These are phyloP conservation scores for Lordiphosa clarofinis DNA, from an alignment of 1,140 invertebrate genomes.

Conservation along the genomic window DNA sequence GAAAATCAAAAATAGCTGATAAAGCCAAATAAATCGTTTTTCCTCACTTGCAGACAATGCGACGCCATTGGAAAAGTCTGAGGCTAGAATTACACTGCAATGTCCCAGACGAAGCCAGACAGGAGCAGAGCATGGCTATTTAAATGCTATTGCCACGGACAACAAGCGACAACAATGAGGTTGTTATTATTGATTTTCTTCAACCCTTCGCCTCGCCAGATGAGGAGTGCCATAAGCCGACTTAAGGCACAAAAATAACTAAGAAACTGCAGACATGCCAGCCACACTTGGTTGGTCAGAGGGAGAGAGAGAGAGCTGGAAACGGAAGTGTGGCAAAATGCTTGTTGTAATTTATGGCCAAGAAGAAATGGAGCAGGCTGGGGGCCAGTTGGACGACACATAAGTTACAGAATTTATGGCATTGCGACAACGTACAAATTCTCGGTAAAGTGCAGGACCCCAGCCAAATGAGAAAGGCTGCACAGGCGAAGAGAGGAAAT, in stretches of 20 bases:
- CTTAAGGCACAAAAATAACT: slow-evolving; percentile 71
- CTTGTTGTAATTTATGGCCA: slow-evolving; percentile 69
- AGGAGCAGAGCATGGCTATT: slow-evolving; percentile 31
- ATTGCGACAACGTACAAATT: slow-evolving; percentile 61
- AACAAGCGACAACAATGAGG: slow-evolving; percentile 49
- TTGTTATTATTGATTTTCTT: slow-evolving; percentile 57
- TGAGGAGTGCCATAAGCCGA: slow-evolving; percentile 62
- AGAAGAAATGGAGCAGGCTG: background rate
- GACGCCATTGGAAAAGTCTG: slow-evolving; percentile 43
- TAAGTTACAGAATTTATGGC: slow-evolving; percentile 71
- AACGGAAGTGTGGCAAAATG: slow-evolving; percentile 71
- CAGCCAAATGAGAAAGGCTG: slow-evolving; percentile 47
- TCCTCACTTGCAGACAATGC: slow-evolving; percentile 53
- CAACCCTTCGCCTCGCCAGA: slow-evolving; percentile 18
- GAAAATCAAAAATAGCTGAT: slow-evolving; percentile 65
- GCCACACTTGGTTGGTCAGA: slow-evolving; percentile 28
- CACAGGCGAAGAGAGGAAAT: slow-evolving; percentile 12
- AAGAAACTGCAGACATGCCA: slow-evolving; percentile 51
- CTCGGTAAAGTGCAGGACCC: slow-evolving; percentile 42
- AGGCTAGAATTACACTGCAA: slow-evolving; percentile 40
- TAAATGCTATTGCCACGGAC: slow-evolving; percentile 69
- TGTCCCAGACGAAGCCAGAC: slow-evolving; percentile 39
- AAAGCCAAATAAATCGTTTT: slow-evolving; percentile 69
- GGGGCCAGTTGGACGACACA: slow-evolving; percentile 59
- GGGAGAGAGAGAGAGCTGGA: slow-evolving; percentile 19